Conservation (phyloP, 2,888 invertebrate species). For the Tinea pellionella region DNA sequence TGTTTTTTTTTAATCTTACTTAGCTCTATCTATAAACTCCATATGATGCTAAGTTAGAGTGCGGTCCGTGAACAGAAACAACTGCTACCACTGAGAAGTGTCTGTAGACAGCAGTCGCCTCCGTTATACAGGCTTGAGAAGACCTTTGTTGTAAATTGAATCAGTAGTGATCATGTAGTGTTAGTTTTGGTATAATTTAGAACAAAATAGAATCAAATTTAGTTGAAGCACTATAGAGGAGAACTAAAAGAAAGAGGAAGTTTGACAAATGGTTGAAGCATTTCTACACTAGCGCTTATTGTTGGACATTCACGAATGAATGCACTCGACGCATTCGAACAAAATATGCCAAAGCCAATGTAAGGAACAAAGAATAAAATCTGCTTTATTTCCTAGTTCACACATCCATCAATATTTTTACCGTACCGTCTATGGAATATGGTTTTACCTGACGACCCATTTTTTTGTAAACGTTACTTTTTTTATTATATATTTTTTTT, state of each 20-base stretch:
- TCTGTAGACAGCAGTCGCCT: no score
- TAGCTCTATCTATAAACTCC: no score
- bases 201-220: not conserved
- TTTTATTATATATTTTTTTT: not conserved
- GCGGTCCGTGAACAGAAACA: no score
- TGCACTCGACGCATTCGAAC: not conserved
- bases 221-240: not conserved
- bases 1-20: no score
- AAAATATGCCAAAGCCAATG: not conserved
- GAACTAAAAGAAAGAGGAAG: not conserved
- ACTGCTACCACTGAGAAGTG: no score
- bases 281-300: not conserved
- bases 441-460: not conserved
- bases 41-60: no score
- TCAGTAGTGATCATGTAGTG: no score
- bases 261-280: not conserved
- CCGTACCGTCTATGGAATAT: not conserved
- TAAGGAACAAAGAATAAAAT: constrained; percentile 2
- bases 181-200: no score
- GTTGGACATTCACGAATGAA: not conserved
- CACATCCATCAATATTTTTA: not conserved
- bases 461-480: not conserved
- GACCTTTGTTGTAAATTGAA: no score
- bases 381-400: not conserved
- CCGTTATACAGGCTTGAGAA: not conserved